These are phyloP conservation scores for Hydrozoanthus gracilis DNA, from an alignment of 92 coral and sea anemone species.

Conservation along the genomic window DNA sequence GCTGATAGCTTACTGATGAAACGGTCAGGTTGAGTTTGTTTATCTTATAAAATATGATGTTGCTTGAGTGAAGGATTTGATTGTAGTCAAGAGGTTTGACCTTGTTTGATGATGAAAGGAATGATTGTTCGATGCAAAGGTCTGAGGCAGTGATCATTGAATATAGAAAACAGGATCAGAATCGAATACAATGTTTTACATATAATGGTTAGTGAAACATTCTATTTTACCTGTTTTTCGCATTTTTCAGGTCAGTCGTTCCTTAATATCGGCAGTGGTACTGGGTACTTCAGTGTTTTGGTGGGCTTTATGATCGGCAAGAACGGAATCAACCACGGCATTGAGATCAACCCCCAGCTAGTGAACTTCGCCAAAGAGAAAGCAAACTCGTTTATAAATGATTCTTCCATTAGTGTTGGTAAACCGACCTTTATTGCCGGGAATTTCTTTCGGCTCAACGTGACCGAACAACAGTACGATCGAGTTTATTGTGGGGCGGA, in stretches of 20 bases:
- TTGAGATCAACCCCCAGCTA: conserved; percentile 48
- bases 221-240: too few species aligned
- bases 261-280: conserved; percentile 59
- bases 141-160: too few species aligned
- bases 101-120: too few species aligned
- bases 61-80: too few species aligned
- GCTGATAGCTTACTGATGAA: too few species aligned
- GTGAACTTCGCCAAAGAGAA: conserved; percentile 56
- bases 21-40: too few species aligned
- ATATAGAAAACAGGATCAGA: too few species aligned
- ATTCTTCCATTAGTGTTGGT: conserved; percentile 4
- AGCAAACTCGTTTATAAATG: conserved; percentile 40
- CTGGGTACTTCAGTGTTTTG: conserved; percentile 59
- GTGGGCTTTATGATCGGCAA: conserved; percentile 47
- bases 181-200: too few species aligned
- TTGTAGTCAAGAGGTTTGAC: too few species aligned
- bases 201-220: too few species aligned
- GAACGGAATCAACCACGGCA: conserved; percentile 50
- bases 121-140: too few species aligned
- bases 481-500: conserved; percentile 62
- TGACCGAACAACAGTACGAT: conserved; percentile 47
- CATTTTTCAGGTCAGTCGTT: background rate
- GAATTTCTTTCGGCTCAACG: conserved; percentile 54
- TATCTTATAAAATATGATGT: too few species aligned
- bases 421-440: conserved; percentile 61